These are phyloP conservation scores for Gorsachius magnificus DNA, from an alignment of 2,797 vertebrate species.

Conservation along the genomic window DNA sequence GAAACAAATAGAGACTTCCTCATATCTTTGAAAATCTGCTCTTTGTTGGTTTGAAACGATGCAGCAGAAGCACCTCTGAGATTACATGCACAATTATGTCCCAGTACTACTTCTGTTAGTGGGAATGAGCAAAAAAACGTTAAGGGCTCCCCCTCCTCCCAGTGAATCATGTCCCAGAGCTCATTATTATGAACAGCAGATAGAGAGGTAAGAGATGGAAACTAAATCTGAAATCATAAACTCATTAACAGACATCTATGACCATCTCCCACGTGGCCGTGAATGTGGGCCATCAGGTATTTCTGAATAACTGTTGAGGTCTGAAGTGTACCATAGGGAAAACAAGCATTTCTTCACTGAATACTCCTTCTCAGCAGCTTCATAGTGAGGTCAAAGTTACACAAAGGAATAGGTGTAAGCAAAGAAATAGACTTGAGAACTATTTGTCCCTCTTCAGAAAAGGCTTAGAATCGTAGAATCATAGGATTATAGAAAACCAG, in stretches of 20 bases:
- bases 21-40: conserved; percentile 7
- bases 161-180: conserved; percentile 60
- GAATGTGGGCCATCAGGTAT: conserved; percentile 68
- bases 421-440: neutral
- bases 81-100: conserved; percentile 28
- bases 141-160: conserved; percentile 40
- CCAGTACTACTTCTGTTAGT: conserved; percentile 56
- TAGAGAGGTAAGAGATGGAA: conserved; percentile 69
- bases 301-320: conserved; percentile 47
- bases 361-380: neutral
- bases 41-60: neutral
- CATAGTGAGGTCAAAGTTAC: neutral
- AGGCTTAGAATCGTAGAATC: neutral
- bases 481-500: too few species aligned
- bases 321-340: conserved; percentile 26
- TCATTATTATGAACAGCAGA: conserved; percentile 66
- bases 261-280: conserved; percentile 29
- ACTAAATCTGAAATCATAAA: conserved; percentile 69
- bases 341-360: conserved; percentile 30
- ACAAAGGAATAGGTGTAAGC: neutral
- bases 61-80: conserved; percentile 29
- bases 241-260: conserved; percentile 62
- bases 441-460: neutral
- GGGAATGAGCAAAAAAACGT: conserved; percentile 43
- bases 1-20: conserved; percentile 1